Evolutionary conservation across 2,888 invertebrate genomes (phyloP), one percentile per base, ranked within the genome.

Genomic region (Lithodes maja): DNA sequence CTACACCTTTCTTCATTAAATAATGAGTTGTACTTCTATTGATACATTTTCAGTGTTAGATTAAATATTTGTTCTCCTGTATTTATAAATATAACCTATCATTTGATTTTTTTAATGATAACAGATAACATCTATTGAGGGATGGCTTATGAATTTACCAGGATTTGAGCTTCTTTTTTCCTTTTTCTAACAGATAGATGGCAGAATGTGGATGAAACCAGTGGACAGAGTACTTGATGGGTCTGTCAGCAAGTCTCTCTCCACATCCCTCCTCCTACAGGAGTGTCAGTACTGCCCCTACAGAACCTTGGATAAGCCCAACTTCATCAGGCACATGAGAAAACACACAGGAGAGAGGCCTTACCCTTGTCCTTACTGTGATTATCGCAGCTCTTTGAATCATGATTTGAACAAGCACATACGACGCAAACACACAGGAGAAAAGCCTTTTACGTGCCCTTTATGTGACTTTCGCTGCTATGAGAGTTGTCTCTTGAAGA

Each of bases 281-380:
- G 74, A 83, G 54, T 90, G 90, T 53, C 86, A 68, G 9, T 90
- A 83, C 68, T 90, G 90, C 49, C 53, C 86, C 33, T 90, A 90
- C 81, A 83, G 78, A 33, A 90, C 86, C 49, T 53, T 68, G 17
- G 50, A 86, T 53, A 86, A 81, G 53, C 75, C 80, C 68, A 90
- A 90, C 53, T 74, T 90, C 2, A 68, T 75, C 9, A 79, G 86
- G 33, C 90, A 90, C 54, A 83, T 55, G 33, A 85, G 82, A 61
- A 81, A 52, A 69, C 89, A 89, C 82, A 85, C 85, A n/a, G 82
- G 85, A 3, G 85, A 89, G 12, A 82, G 71, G 53, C 85, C 81
- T 75, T 77, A 71, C 69, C 75, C 81, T 15, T 85, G 85, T 50
- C 85, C 89, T 2, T 82, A 89, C 54, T 89, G 82, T 55, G 50